Base-by-base conservation (phyloP, 2,797 vertebrate species). In the Macrochelys suwanniensis region DNA sequence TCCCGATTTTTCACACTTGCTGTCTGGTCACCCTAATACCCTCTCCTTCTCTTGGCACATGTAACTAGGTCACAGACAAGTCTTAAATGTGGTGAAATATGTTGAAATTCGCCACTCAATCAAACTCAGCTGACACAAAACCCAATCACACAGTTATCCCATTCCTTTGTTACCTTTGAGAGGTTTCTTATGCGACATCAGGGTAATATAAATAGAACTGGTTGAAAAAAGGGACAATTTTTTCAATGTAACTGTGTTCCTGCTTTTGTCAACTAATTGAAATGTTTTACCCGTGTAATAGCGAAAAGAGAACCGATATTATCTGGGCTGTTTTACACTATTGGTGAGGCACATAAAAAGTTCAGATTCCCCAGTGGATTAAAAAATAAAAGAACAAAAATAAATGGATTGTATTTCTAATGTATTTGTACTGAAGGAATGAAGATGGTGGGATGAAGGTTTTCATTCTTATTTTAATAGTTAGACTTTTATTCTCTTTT, bases 121-220 rank as follows among this genome's bases (percentile, higher is more conserved):
- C 42, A 77, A 21, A 71, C 5, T 54, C 26, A n/a, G 74, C 57
- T 74, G 42, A 92, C 91, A 82, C 61, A 50, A 42, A 71, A 37
- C 19, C 65, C n/a, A 71, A 42, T 71, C 1, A 8, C 49, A 26
- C 59, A 26, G 5, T 19, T 7, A 5, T 59, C 11, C 4, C 53
- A 61, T 51, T 87, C 23, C 8, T 85, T 57, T 77, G 4, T 51
- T 82, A 54, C 0, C 2, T 51, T 37, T 37, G 49, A 51, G 80
- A 87, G 8, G 28, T 26, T 23, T 2, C 3, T 93, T 83, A 1
- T 50, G 17, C 7, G 85, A 2, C 17, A 85, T 19, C 42, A 31
- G 3, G 25, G 13, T 21, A 51, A 16, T 5, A 45, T 11, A 7
- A 86, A 54, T 0, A 45, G 0, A 21, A 2, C 1, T 65, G 3